Conservation (phyloP, 2,888 invertebrate genomes). For the Callyntrura sp. region DNA sequence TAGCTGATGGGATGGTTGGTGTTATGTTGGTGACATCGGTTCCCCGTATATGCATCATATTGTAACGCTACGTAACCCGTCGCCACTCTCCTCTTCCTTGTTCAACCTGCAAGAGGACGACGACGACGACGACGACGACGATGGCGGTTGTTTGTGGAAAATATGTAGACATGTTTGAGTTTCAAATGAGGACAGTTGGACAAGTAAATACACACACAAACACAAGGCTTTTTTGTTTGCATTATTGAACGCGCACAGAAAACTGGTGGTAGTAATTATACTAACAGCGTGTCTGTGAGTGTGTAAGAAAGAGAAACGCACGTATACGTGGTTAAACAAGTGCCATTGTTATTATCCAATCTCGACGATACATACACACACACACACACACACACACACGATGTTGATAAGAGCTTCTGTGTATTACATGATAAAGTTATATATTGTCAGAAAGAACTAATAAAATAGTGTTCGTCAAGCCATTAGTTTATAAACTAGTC, state of each 20-base stretch:
- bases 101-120: too few species aligned
- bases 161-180: background rate
- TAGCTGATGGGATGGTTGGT: background rate
- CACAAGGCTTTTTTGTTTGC: background rate
- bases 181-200: slow-evolving; percentile 37
- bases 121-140: background rate
- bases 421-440: too few species aligned
- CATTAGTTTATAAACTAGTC: too few species aligned
- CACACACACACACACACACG: too few species aligned
- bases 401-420: too few species aligned
- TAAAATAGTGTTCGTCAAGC: too few species aligned
- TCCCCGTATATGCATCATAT: background rate
- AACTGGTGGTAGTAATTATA: background rate
- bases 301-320: background rate
- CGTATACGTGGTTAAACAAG: background rate
- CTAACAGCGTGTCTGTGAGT: background rate
- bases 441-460: too few species aligned
- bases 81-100: background rate
- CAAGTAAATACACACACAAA: background rate
- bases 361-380: too few species aligned
- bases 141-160: background rate
- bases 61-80: background rate
- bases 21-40: background rate
- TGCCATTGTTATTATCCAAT: background rate
- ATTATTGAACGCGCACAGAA: background rate